phyloP scores from a whole-genome alignment of 2,888 invertebrate species.

The Acrobasis repandana region DNA sequence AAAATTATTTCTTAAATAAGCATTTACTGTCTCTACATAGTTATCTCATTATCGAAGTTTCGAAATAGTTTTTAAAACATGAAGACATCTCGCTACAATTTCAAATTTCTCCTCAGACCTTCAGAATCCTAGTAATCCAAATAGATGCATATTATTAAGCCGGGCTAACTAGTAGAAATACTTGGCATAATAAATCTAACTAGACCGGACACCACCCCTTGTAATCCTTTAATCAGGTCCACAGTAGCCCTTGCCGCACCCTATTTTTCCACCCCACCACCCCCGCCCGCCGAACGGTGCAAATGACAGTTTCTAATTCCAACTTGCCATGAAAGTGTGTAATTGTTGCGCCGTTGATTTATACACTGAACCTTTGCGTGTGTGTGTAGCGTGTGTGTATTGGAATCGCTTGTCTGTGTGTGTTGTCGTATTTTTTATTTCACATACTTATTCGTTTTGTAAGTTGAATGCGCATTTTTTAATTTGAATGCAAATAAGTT shows the following conservation, averaged over 20 bases:
- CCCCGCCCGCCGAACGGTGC: slow-evolving; percentile 75
- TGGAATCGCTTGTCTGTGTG: slow-evolving; percentile 43
- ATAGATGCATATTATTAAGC: slow-evolving; percentile 35
- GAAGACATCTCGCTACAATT: neutral
- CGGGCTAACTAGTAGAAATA: slow-evolving; percentile 75
- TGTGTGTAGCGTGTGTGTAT: slow-evolving; percentile 57
- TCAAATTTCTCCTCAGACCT: neutral
- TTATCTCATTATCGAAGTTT: no score
- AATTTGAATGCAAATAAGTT: neutral
- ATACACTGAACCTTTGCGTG: slow-evolving; percentile 74
- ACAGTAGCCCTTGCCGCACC: slow-evolving; percentile 78
- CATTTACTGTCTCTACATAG: no score
- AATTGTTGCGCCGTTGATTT: slow-evolving; percentile 82
- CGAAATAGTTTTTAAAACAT: no score
- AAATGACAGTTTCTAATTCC: slow-evolving; percentile 84
- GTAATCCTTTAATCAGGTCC: slow-evolving; percentile 83
- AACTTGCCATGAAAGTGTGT: slow-evolving; percentile 84
- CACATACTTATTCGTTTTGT: neutral
- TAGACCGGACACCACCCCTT: slow-evolving; percentile 76
- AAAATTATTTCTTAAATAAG: no score
- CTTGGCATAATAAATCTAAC: slow-evolving; percentile 81
- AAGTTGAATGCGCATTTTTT: neutral
- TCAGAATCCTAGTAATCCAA: slow-evolving; percentile 17
- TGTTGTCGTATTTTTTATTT: slow-evolving; percentile 41
- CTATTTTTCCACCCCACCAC: slow-evolving; percentile 63